phyloP scores from a whole-genome alignment of 2,797 vertebrate species.

The Labeo calbasu region DNA sequence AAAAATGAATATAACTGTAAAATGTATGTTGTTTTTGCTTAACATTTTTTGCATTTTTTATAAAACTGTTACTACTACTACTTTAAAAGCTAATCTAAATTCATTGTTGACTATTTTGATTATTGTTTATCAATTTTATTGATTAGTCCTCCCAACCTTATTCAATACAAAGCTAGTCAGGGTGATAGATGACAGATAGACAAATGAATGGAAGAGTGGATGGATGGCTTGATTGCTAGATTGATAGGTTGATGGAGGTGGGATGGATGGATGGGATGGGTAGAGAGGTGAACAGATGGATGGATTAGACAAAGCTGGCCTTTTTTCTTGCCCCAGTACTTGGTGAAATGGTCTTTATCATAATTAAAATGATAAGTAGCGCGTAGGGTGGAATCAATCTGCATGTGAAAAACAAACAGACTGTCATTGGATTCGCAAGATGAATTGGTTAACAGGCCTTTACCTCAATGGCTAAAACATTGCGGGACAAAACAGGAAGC shows the following conservation, averaged over 20 bases:
- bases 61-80: neutral
- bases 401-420: slow-evolving; percentile 62
- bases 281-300: neutral
- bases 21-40: neutral
- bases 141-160: neutral
- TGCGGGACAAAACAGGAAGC: slow-evolving; percentile 56
- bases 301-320: slow-evolving; percentile 6
- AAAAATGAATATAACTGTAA: neutral
- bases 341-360: slow-evolving; percentile 72
- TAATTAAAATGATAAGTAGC: slow-evolving; percentile 69
- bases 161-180: slow-evolving; percentile 15
- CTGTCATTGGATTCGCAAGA: slow-evolving; percentile 50
- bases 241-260: neutral
- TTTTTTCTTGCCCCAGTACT: slow-evolving; percentile 56
- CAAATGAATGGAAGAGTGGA: neutral
- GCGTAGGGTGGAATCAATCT: slow-evolving; percentile 66
- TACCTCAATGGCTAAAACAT: slow-evolving; percentile 48
- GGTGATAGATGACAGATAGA: slow-evolving; percentile 4
- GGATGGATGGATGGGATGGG: neutral
- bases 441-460: slow-evolving; percentile 55
- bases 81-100: neutral
- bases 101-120: neutral
- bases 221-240: slow-evolving; percentile 3
- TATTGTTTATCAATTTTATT: slow-evolving; percentile 26
- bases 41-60: neutral